A percentile compares a stretch with the other conserved stretches of the same genome.
Evolutionary conservation across 2,797 vertebrate species (phyloP).

Genomic region (Gymnocypris eckloni): DNA sequence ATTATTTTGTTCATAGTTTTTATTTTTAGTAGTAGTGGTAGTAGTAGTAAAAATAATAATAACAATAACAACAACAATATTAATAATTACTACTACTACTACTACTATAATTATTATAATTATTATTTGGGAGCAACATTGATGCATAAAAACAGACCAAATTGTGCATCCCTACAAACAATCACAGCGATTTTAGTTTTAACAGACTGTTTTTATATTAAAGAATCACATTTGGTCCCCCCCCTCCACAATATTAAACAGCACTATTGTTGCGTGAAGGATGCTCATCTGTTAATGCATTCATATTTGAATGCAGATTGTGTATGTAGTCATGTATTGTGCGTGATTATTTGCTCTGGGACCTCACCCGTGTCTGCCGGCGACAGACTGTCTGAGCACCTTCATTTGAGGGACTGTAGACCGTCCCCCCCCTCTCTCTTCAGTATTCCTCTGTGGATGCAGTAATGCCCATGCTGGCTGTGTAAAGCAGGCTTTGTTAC

Average conservation of each 20-base stretch:
- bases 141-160: neutral
- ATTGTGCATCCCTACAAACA: neutral
- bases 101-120: neutral
- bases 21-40: neutral
- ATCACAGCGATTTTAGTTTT: neutral
- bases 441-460: slow-evolving; percentile 8
- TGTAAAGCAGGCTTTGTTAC: slow-evolving; percentile 39
- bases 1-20: neutral
- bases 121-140: neutral
- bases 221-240: neutral
- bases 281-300: slow-evolving; percentile 6
- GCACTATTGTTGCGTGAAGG: neutral
- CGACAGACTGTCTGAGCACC: slow-evolving; percentile 57
- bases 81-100: too few species aligned
- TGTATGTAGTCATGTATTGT: slow-evolving; percentile 21
- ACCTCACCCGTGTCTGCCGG: slow-evolving; percentile 53
- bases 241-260: too few species aligned
- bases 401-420: slow-evolving; percentile 30
- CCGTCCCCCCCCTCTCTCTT: slow-evolving; percentile 19
- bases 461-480: slow-evolving; percentile 1
- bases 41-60: neutral
- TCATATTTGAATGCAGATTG: slow-evolving; percentile 30
- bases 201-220: too few species aligned
- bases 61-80: too few species aligned
- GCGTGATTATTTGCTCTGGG: slow-evolving; percentile 55